phyloP scores from a whole-genome alignment of 2,113 vertebrate genomes.

The Antechinus stuartii region DNA sequence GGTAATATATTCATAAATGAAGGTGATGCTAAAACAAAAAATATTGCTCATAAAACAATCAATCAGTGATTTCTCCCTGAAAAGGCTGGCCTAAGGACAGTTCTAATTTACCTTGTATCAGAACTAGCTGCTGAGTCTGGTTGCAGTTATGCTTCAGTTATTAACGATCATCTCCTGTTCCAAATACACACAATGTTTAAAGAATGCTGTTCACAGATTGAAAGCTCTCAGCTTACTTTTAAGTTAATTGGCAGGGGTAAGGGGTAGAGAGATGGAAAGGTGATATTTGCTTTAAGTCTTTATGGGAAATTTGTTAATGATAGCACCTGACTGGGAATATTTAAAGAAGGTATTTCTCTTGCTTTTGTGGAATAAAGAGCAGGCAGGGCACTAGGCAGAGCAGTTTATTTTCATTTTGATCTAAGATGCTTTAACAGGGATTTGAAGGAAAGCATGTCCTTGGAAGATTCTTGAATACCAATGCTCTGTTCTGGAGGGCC shows the following conservation, averaged over 20 bases:
- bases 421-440: conserved; percentile 60
- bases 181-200: background rate
- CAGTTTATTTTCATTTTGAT: conserved; percentile 71
- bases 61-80: background rate
- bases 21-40: background rate
- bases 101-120: background rate
- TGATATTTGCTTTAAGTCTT: conserved; percentile 54
- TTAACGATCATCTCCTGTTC: background rate
- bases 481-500: conserved; percentile 63
- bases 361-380: background rate
- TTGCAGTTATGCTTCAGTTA: background rate
- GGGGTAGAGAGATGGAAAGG: background rate
- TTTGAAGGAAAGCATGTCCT: conserved; percentile 73
- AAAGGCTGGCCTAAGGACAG: background rate
- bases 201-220: background rate
- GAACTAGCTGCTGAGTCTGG: background rate
- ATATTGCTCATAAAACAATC: background rate
- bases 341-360: conserved; percentile 57
- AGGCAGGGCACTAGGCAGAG: conserved; percentile 57
- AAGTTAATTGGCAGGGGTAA: background rate
- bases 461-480: conserved; percentile 71
- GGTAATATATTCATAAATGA: background rate
- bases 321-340: conserved; percentile 7
- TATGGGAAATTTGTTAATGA: conserved; percentile 41
- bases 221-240: background rate